Percentiles rank a stretch among this genome's conserved stretches.
These are phyloP conservation scores for Ophraella communa DNA, from an alignment of 2,888 invertebrate species.

Conservation along the genomic window DNA sequence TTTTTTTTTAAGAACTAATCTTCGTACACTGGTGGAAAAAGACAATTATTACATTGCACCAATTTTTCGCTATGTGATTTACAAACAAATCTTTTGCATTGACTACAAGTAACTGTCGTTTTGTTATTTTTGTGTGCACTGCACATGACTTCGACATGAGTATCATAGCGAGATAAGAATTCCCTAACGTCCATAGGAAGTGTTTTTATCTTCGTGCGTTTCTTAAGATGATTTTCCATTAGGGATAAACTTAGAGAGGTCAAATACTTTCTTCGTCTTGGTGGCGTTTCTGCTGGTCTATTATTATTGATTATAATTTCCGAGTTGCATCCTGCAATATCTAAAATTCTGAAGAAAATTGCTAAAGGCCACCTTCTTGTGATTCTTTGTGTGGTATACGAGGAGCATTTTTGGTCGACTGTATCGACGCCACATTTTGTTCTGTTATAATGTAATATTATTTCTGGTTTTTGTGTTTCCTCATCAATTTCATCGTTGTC, in stretches of 20 bases:
- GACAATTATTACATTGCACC: too few relatives aligned
- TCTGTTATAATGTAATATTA: too few relatives aligned
- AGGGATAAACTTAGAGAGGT: slow-evolving; percentile 7
- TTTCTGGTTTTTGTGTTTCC: too few relatives aligned
- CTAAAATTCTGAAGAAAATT: neutral
- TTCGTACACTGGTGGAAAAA: neutral
- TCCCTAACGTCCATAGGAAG: slow-evolving; percentile 13
- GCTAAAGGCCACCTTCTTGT: too few relatives aligned
- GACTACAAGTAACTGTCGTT: slow-evolving; percentile 10
- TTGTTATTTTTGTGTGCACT: slow-evolving; percentile 17
- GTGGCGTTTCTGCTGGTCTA: neutral
- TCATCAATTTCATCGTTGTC: too few relatives aligned
- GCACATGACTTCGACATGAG: slow-evolving; percentile 1
- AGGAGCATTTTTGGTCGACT: too few relatives aligned
- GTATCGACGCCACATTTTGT: too few relatives aligned
- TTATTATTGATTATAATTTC: slow-evolving; percentile 16
- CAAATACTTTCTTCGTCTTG: slow-evolving; percentile 13
- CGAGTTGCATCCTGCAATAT: slow-evolving; percentile 19
- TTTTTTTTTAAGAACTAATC: neutral
- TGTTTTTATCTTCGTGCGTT: slow-evolving; percentile 8
- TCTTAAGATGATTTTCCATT: slow-evolving; percentile 6
- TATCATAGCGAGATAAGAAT: neutral
- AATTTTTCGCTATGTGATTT: neutral
- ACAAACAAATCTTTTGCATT: slow-evolving; percentile 4
- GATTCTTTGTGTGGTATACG: too few relatives aligned